Evolutionary conservation across 35 echinoderm and acorn worm species (phyloP), one percentile per base, ranked within the genome.

Genomic region (Nesometra sesokonis): DNA sequence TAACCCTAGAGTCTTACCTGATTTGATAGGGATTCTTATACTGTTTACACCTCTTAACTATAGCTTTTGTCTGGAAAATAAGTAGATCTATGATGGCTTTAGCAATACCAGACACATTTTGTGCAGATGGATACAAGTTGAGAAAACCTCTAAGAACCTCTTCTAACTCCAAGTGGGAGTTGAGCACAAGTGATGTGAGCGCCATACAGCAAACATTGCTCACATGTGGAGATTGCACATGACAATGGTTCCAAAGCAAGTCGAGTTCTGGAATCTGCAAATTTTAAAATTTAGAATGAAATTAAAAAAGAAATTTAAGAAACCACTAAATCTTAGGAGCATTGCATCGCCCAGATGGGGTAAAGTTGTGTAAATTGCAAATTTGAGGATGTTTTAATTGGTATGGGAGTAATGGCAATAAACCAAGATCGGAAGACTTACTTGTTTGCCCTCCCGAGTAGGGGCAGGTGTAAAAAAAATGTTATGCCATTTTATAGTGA

Each of bases 251-350:
- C 86, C 86, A 88, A 30, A 88, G 36, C 19, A 88, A 30, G 32
- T 88, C 37, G 15, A 88, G 78, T 46, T 88, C 86, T 32, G 86
- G 35, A 31, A 88, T 81, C 86, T 88, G 77, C 0, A 79, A 79
- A 67, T 5, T 67, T 15, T 15, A 43, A 43, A 67, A 67, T 19
- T 67, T 19, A 67, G 0, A 67, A 67, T 19, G 23, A 19, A 19
- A 67, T 67, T 67, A 67, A 5, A 67, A 2, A 13, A 67, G 9
- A 67, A 19, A 1, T 67, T 67, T 67, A 19, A 27, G 2, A 67
- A 2, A 67, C 23, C 9, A 2, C 23, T 67, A 67, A 17, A 17
- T 2, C 2, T 67, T 2, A 1, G 11, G 2, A 9, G 23, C 11
- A 13, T 67, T 11, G 15, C 39, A 7, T 43, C 39, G 15, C 39